Evolutionary conservation across 2,797 vertebrate genomes (phyloP).

Genomic region (Hippocampus kuda): DNA sequence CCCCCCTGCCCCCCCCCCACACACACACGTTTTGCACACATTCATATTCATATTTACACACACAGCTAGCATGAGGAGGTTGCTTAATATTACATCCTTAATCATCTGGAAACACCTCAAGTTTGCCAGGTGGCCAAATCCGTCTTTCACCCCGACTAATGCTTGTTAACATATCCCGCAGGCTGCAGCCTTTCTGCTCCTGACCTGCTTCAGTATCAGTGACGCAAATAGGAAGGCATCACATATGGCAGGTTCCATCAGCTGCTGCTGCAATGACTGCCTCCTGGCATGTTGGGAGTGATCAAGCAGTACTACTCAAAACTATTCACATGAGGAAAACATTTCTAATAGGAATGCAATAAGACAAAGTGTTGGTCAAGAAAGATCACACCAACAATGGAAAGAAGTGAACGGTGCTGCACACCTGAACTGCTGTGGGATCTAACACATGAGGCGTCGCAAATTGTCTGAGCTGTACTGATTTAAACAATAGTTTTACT

Average conservation of each 20-base stretch:
- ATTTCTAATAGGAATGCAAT: not conserved
- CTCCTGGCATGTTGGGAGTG: not conserved
- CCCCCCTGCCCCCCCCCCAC: no score
- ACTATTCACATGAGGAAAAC: not conserved
- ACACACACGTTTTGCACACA: no score
- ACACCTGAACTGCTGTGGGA: not conserved
- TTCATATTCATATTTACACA: conserved; percentile 9
- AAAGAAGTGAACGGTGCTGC: not conserved
- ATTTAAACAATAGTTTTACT: not conserved
- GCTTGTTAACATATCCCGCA: conserved; percentile 42
- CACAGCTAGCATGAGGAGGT: not conserved
- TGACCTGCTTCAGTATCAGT: conserved; percentile 40
- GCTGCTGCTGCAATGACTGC: conserved; percentile 12
- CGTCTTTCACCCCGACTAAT: conserved; percentile 42
- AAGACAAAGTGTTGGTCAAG: not conserved
- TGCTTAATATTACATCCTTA: conserved; percentile 18
- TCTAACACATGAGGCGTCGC: not conserved
- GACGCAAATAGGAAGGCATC: conserved; percentile 46
- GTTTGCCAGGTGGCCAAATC: conserved; percentile 57
- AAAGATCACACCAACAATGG: not conserved
- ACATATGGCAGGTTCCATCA: conserved; percentile 46
- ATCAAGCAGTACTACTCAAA: not conserved
- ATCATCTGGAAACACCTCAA: conserved; percentile 28
- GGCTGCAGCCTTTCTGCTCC: conserved; percentile 28
- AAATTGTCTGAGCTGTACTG: not conserved